Evolutionary conservation across 2,797 vertebrate species (phyloP).

Genomic region (Gouania willdenowi): DNA sequence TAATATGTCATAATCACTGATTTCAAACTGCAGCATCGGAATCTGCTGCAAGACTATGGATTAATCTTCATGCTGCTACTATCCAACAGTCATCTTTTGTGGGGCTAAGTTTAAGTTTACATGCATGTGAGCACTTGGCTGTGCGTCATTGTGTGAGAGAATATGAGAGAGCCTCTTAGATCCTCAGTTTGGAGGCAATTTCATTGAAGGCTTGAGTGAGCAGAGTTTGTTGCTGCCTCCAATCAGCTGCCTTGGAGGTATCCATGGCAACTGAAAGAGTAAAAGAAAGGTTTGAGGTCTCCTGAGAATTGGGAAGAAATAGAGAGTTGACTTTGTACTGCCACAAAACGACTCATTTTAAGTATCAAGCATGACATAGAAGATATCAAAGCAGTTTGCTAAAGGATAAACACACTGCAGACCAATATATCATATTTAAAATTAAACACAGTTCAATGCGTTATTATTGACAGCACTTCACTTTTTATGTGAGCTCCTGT

Average conservation of each 20-base stretch:
- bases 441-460: conserved; percentile 13
- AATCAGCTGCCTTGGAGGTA: conserved; percentile 65
- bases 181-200: conserved; percentile 50
- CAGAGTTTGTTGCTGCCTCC: conserved; percentile 56
- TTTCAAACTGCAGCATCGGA: conserved; percentile 60
- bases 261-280: conserved; percentile 75
- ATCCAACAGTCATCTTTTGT: conserved; percentile 15
- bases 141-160: conserved; percentile 13
- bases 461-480: conserved; percentile 9
- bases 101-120: not conserved
- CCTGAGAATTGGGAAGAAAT: conserved; percentile 62
- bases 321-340: conserved; percentile 56
- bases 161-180: conserved; percentile 17
- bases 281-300: conserved; percentile 69
- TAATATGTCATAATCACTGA: no score
- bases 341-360: conserved; percentile 51
- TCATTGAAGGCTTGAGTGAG: conserved; percentile 57
- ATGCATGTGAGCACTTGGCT: conserved; percentile 1
- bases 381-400: conserved; percentile 30
- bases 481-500: conserved; percentile 11
- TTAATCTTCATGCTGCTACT: conserved; percentile 52
- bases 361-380: conserved; percentile 44
- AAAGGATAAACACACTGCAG: conserved; percentile 24
- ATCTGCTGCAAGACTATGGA: conserved; percentile 59
- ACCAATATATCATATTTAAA: conserved; percentile 15